Conservation (phyloP, 2,888 invertebrate species). For the Polyploca ridens region DNA sequence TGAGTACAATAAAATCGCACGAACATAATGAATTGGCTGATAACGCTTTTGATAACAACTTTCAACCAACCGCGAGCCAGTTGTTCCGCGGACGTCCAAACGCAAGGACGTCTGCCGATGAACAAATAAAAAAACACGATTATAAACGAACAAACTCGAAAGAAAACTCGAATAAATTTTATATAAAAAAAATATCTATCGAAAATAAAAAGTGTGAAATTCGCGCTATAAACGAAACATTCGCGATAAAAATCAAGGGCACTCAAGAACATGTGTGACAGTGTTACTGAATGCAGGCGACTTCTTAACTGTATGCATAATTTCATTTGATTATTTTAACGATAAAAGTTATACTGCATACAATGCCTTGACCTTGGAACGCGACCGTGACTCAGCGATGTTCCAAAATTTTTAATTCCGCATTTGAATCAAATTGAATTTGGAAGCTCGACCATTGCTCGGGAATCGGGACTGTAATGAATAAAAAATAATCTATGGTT, state of each 20-base stretch:
- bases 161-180: slow-evolving; percentile 48
- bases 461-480: neutral
- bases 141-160: slow-evolving; percentile 65
- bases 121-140: slow-evolving; percentile 43
- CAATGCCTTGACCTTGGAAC: slow-evolving; percentile 64
- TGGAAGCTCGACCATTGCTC: slow-evolving; percentile 30
- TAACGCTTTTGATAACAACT: slow-evolving; percentile 62
- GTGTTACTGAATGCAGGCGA: slow-evolving; percentile 50
- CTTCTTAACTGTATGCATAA: slow-evolving; percentile 63
- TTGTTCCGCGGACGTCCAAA: slow-evolving; percentile 68
- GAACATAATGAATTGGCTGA: slow-evolving; percentile 45
- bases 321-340: slow-evolving; percentile 59
- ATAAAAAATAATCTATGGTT: neutral
- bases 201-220: slow-evolving; percentile 27
- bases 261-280: slow-evolving; percentile 37
- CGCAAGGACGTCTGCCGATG: slow-evolving; percentile 61
- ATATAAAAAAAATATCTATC: slow-evolving; percentile 41
- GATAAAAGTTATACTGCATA: slow-evolving; percentile 61
- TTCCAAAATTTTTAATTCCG: slow-evolving; percentile 64
- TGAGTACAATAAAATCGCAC: slow-evolving; percentile 44
- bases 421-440: slow-evolving; percentile 50
- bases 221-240: slow-evolving; percentile 29
- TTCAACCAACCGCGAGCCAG: slow-evolving; percentile 54
- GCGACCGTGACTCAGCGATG: slow-evolving; percentile 59
- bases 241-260: slow-evolving; percentile 42